Percentiles rank a stretch among this genome's conserved stretches.
Conservation (phyloP, 2,113 vertebrate genomes). For the Pedetes capensis region DNA sequence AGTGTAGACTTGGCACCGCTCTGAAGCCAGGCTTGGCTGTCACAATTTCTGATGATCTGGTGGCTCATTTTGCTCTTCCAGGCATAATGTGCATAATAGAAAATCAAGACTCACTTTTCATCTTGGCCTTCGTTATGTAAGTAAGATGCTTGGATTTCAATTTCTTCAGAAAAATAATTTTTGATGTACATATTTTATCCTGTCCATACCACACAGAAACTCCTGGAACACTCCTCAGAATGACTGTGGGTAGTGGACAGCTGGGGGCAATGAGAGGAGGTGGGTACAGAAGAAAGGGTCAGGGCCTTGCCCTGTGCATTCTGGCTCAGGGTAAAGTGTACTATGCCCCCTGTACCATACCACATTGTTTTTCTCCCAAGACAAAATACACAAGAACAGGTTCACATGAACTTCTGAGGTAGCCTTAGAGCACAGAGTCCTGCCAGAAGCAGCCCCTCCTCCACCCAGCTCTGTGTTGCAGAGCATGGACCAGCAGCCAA, state of each 20-base stretch:
- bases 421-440: background rate
- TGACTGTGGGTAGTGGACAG: background rate
- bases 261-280: background rate
- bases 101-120: background rate
- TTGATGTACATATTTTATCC: background rate
- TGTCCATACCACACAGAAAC: background rate
- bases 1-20: background rate
- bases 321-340: background rate
- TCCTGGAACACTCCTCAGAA: background rate
- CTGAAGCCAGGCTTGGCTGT: background rate
- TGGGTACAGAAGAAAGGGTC: background rate
- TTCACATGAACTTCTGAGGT: background rate
- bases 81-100: background rate
- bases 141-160: background rate
- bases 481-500: background rate
- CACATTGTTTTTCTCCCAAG: background rate
- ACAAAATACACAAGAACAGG: background rate
- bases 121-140: background rate
- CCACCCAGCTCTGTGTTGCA: too few relatives aligned
- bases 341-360: background rate
- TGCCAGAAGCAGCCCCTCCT: background rate
- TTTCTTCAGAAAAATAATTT: background rate
- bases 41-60: background rate
- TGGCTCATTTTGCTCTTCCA: background rate
- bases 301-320: background rate